Conservation (phyloP, 2,797 vertebrate species). For the Menidia menidia region DNA sequence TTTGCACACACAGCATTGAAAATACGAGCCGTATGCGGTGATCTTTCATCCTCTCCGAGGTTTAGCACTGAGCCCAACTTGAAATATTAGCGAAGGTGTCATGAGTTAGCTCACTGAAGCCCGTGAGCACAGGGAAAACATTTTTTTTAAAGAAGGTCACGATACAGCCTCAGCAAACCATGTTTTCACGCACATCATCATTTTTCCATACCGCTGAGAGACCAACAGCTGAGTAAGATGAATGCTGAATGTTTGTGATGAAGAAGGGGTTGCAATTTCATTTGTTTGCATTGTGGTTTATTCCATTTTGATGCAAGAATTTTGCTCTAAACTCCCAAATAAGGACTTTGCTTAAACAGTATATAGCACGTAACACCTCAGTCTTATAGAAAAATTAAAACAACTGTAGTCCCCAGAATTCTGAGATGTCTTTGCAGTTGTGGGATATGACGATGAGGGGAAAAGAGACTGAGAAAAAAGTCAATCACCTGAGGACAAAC, state of each 20-base stretch:
- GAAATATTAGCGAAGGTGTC: conserved; percentile 17
- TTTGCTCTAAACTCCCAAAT: too few species aligned
- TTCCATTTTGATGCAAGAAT: too few species aligned
- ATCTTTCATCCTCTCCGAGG: conserved; percentile 4
- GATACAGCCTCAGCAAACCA: conserved; percentile 12
- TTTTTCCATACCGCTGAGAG: neutral
- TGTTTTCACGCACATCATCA: conserved; percentile 9
- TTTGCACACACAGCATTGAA: neutral
- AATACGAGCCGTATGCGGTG: conserved; percentile 17
- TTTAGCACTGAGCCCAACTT: conserved; percentile 1
- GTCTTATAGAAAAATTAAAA: too few species aligned
- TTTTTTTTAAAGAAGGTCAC: neutral
- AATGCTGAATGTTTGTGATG: conserved; percentile 2
- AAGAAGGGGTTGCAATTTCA: neutral
- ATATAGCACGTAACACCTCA: too few species aligned
- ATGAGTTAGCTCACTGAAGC: conserved; percentile 11
- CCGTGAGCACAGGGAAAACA: conserved; percentile 3
- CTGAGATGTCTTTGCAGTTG: too few species aligned
- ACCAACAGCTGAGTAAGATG: neutral
- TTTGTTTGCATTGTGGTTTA: neutral
- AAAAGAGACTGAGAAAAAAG: too few species aligned
- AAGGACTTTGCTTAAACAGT: too few species aligned
- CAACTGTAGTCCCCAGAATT: too few species aligned
- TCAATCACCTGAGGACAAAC: too few species aligned
- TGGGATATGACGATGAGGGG: too few species aligned